A percentile compares a stretch with the other conserved stretches of the same genome.
phyloP scores from a whole-genome alignment of 2,888 invertebrate species.

The Meandrusa payeni region DNA sequence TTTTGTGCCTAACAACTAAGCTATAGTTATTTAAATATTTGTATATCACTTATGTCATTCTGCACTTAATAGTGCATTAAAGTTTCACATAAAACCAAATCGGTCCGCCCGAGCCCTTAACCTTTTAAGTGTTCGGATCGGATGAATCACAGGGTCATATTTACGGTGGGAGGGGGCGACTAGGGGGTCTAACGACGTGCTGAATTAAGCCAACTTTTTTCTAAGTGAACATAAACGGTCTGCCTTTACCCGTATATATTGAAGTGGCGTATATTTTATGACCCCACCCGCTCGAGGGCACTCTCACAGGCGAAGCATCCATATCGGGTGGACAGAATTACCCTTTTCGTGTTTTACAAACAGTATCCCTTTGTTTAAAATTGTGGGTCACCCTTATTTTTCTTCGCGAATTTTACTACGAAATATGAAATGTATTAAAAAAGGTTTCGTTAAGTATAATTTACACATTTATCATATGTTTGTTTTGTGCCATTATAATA shows the following conservation, averaged over 20 bases:
- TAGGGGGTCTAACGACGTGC: constrained; percentile 49
- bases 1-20: neutral
- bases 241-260: constrained; percentile 66
- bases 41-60: too few relatives aligned
- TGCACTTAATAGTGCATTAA: too few relatives aligned
- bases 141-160: constrained; percentile 65
- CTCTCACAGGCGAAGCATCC: constrained; percentile 58
- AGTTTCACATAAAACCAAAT: constrained; percentile 9
- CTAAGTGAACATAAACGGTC: constrained; percentile 74
- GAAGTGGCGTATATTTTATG: constrained; percentile 77
- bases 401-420: constrained; percentile 20
- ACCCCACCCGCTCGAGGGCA: constrained; percentile 65
- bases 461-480: constrained; percentile 13
- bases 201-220: constrained; percentile 78
- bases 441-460: constrained; percentile 12
- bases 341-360: constrained; percentile 62
- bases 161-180: constrained; percentile 51
- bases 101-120: constrained; percentile 3
- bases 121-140: constrained; percentile 52
- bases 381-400: constrained; percentile 20
- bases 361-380: constrained; percentile 35
- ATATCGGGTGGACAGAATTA: constrained; percentile 69
- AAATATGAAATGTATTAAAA: constrained; percentile 11
- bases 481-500: too few relatives aligned
- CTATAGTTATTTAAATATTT: too few relatives aligned